Conservation (phyloP, 2,113 vertebrate species). For the Rhodinocichla rosea region DNA sequence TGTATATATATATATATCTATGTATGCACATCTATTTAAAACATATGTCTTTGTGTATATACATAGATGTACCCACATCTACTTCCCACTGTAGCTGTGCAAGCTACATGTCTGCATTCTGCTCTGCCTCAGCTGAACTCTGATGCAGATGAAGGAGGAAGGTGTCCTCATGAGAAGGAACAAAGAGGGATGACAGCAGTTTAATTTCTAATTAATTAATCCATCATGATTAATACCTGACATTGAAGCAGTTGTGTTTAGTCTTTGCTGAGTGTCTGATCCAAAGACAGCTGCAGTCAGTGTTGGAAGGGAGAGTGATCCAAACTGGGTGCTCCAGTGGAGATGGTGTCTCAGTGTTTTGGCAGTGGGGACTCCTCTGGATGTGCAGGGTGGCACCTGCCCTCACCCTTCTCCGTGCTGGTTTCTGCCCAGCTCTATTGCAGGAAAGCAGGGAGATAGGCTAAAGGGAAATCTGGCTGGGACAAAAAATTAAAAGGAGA, state of each 20-base stretch:
- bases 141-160: background rate
- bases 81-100: background rate
- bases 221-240: background rate
- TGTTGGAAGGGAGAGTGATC: background rate
- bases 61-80: background rate
- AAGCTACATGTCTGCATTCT: background rate
- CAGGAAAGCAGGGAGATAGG: background rate
- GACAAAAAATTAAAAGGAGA: background rate
- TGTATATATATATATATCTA: background rate
- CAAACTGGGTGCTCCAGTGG: background rate
- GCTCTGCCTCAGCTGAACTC: background rate
- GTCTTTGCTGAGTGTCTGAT: background rate
- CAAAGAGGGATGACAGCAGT: background rate
- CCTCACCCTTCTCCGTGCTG: fast-evolving
- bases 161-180: background rate
- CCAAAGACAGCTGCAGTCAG: background rate
- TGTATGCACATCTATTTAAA: background rate
- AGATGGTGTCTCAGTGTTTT: background rate
- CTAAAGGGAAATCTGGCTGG: background rate
- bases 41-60: background rate
- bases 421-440: background rate
- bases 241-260: background rate
- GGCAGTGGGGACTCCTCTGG: background rate
- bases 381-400: too few relatives aligned
- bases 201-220: background rate